Evolutionary conservation across 92 coral and sea anemone species (phyloP).

Genomic region (Parazoanthus atlanticus): DNA sequence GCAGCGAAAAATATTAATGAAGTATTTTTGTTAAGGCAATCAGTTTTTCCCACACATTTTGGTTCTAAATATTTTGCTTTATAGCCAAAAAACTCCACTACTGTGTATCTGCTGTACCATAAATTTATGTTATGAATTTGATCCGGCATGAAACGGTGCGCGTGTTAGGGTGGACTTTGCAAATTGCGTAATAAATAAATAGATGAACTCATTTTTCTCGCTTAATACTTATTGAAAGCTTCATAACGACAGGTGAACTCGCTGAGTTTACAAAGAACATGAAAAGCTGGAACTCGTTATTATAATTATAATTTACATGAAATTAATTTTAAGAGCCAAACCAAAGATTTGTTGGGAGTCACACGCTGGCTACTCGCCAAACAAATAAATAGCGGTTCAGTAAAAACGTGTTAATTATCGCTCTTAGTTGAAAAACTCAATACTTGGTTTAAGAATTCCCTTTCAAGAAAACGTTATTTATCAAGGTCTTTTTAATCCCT

Average conservation of each 20-base stretch:
- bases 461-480: no score
- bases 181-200: background rate
- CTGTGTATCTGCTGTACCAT: no score
- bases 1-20: no score
- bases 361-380: background rate
- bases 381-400: background rate
- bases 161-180: background rate
- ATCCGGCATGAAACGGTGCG: background rate
- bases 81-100: no score
- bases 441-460: background rate
- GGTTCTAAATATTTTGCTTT: no score
- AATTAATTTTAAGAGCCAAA: conserved; percentile 9
- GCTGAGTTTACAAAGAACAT: background rate
- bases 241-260: conserved; percentile 8
- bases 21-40: no score
- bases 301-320: conserved; percentile 2
- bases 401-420: background rate
- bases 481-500: background rate
- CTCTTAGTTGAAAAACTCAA: background rate
- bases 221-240: conserved; percentile 4
- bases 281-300: background rate
- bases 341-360: background rate
- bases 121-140: no score
- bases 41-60: no score
- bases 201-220: conserved; percentile 18